These are phyloP conservation scores for Ramphastos sulfuratus DNA, from an alignment of 2,113 vertebrate genomes.

Conservation along the genomic window DNA sequence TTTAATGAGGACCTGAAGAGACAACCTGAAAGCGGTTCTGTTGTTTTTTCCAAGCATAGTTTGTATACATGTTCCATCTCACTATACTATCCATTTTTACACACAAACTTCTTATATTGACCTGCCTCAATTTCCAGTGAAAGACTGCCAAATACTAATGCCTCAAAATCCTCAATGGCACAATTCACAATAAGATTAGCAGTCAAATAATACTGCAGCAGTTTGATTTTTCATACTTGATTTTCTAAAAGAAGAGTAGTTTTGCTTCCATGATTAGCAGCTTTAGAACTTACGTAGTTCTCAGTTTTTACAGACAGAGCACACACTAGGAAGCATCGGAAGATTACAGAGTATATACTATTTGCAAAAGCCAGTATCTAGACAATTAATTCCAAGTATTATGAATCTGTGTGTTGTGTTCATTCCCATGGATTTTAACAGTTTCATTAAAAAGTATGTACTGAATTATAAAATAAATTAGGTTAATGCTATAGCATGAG, in stretches of 20 bases:
- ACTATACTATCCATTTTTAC: not conserved
- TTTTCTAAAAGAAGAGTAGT: not conserved
- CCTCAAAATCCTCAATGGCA: not conserved
- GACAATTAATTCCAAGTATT: not conserved
- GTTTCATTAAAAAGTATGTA: not conserved
- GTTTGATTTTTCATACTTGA: not conserved
- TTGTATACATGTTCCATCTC: not conserved
- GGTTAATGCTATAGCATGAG: not conserved
- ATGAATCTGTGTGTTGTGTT: not conserved
- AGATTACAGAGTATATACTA: not conserved
- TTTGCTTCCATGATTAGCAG: not conserved
- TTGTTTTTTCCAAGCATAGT: not conserved
- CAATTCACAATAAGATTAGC: not conserved
- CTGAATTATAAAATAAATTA: not conserved
- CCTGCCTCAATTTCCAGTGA: not conserved
- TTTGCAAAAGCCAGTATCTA: not conserved
- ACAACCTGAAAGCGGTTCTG: not conserved
- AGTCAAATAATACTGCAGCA: not conserved
- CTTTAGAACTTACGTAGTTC: not conserved
- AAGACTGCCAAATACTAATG: not conserved
- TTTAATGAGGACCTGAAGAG: not conserved
- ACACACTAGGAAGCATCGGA: not conserved
- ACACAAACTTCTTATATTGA: not conserved
- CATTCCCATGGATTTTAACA: not conserved
- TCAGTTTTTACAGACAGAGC: not conserved